Conservation (phyloP, 2,113 vertebrate species). For the Antidorcas marsupialis region DNA sequence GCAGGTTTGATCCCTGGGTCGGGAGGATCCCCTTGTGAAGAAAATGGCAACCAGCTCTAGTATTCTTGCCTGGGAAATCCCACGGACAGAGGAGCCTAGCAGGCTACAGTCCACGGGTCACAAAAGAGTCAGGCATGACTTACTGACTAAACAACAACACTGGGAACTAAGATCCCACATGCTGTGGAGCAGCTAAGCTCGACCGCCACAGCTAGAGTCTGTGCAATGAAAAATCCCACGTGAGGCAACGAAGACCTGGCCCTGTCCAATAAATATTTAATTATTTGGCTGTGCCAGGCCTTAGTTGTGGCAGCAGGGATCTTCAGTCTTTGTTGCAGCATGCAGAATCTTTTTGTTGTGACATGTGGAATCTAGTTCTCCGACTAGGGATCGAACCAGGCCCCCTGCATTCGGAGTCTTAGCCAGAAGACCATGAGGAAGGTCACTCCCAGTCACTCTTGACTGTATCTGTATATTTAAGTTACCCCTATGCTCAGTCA, state of each 20-base stretch:
- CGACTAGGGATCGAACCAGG: accelerated
- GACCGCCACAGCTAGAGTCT: neutral
- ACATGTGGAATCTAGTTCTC: neutral
- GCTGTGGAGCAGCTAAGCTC: neutral
- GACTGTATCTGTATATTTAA: neutral
- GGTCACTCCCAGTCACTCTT: neutral
- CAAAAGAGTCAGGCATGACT: neutral
- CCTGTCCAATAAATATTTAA: neutral
- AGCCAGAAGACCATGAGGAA: neutral
- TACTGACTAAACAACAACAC: neutral
- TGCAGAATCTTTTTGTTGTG: neutral
- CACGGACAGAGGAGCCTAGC: neutral
- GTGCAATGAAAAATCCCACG: neutral
- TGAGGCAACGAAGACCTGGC: neutral
- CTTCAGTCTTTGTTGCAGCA: neutral
- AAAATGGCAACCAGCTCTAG: neutral
- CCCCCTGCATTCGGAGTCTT: neutral
- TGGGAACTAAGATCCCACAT: neutral
- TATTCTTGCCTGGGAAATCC: neutral
- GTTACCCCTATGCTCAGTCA: neutral
- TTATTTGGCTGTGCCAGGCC: neutral
- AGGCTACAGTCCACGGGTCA: neutral
- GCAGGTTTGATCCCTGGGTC: neutral
- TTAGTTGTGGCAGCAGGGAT: neutral
- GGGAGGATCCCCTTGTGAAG: neutral